Percentiles rank a stretch among this genome's conserved stretches.
These are phyloP conservation scores for Eulemur macaco DNA, from an alignment of 2,113 vertebrate species.

Conservation along the genomic window DNA sequence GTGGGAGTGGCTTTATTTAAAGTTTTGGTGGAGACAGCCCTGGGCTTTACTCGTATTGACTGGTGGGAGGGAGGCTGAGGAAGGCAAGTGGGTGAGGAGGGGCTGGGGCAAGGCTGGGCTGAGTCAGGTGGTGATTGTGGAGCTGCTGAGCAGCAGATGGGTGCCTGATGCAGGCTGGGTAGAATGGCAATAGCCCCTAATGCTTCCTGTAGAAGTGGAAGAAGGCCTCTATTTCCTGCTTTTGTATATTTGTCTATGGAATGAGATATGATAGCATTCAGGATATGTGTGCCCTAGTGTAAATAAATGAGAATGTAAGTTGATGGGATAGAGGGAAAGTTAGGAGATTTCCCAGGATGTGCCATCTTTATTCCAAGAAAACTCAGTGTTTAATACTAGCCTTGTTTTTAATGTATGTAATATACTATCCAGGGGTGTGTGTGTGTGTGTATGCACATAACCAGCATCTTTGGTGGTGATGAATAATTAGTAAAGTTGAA, in stretches of 20 bases:
- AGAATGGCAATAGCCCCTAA: neutral
- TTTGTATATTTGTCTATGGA: constrained; percentile 18
- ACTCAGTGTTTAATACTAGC: neutral
- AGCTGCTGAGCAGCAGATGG: constrained; percentile 21
- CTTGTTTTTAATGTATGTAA: neutral
- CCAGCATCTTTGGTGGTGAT: neutral
- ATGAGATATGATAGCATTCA: constrained; percentile 49
- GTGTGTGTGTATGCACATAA: neutral
- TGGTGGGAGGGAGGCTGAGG: neutral
- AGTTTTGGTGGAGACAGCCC: constrained; percentile 39
- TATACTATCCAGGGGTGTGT: neutral
- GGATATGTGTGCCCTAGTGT: neutral
- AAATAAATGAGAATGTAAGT: constrained; percentile 29
- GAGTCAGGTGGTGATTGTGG: neutral
- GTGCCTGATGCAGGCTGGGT: neutral
- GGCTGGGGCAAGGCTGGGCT: neutral
- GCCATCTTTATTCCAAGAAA: constrained; percentile 26
- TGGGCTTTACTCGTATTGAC: neutral
- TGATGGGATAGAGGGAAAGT: neutral
- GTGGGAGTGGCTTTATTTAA: constrained; percentile 61
- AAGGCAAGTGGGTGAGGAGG: neutral
- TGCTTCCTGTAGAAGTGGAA: neutral
- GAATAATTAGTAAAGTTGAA: neutral
- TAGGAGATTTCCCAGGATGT: neutral
- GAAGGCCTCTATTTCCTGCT: constrained; percentile 43